Percentiles rank a stretch among this genome's conserved stretches.
These are phyloP conservation scores for Drosophila austrosaltans DNA, from an alignment of 2,888 invertebrate genomes.

Conservation along the genomic window DNA sequence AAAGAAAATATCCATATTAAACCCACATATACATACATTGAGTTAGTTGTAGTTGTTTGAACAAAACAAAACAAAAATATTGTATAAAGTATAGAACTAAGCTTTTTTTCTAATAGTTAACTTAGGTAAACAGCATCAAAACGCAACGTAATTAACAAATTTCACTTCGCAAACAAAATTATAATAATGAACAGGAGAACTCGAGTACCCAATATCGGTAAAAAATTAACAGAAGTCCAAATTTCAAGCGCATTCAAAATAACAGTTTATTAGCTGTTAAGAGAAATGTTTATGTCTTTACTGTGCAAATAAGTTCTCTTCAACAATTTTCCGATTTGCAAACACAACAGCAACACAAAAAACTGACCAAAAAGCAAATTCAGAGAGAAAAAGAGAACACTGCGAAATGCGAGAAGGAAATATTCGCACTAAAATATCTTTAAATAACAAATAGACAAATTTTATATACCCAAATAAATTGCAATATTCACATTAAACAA, in stretches of 20 bases:
- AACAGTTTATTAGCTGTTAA: slow-evolving; percentile 31
- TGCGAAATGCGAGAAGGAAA: slow-evolving; percentile 11
- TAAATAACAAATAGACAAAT: slow-evolving; percentile 37
- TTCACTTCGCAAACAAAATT: slow-evolving; percentile 37
- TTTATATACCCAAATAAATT: slow-evolving; percentile 25
- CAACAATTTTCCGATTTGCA: slow-evolving; percentile 9
- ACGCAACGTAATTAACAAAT: slow-evolving; percentile 64
- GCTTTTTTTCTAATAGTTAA: slow-evolving; percentile 63
- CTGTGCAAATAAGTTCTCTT: slow-evolving; percentile 10
- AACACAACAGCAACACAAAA: slow-evolving; percentile 29
- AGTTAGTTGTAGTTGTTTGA: slow-evolving; percentile 70
- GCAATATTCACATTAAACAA: slow-evolving; percentile 19
- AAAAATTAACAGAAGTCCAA: slow-evolving; percentile 39
- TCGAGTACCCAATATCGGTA: background rate
- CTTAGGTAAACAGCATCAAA: slow-evolving; percentile 59
- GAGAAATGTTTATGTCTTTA: slow-evolving; percentile 32
- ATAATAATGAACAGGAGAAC: slow-evolving; percentile 45
- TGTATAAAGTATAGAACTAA: slow-evolving; percentile 64
- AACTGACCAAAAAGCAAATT: slow-evolving; percentile 35
- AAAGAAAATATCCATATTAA: slow-evolving; percentile 49
- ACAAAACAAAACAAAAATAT: slow-evolving; percentile 44
- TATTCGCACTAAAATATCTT: slow-evolving; percentile 18
- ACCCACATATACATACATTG: slow-evolving; percentile 57
- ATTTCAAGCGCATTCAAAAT: slow-evolving; percentile 44
- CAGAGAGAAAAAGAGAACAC: slow-evolving; percentile 28